phyloP scores from a whole-genome alignment of 2,113 vertebrate genomes.

The Ia io region DNA sequence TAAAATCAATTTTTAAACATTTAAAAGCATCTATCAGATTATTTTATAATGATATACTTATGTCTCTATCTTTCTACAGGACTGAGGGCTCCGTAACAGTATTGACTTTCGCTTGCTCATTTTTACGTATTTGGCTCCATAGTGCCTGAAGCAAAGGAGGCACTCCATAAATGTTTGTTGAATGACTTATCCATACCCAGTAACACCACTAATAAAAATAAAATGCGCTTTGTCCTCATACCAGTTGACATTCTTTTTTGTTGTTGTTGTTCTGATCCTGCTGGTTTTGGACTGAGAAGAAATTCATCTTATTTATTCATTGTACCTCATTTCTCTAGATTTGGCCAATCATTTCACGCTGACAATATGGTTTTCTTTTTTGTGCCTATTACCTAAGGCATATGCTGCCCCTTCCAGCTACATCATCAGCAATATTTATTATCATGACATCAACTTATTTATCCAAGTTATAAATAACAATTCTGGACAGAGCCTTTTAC shows the following conservation, averaged over 20 bases:
- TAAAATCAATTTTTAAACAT: no score
- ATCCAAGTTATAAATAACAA: constrained; percentile 37
- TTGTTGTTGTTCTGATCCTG: background rate
- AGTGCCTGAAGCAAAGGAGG: background rate
- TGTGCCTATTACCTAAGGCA: constrained; percentile 13
- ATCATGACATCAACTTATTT: background rate
- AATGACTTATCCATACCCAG: background rate
- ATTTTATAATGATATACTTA: background rate
- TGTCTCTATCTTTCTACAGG: background rate
- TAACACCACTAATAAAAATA: background rate
- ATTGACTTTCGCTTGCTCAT: background rate
- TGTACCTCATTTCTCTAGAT: background rate
- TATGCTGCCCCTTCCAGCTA: constrained; percentile 18
- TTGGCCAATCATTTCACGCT: background rate
- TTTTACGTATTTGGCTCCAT: background rate
- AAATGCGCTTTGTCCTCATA: background rate
- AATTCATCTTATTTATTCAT: background rate
- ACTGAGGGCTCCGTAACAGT: background rate
- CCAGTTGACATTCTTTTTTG: background rate
- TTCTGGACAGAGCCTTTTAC: background rate
- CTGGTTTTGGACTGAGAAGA: background rate
- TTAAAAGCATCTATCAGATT: background rate
- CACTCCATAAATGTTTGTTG: background rate
- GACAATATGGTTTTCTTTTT: constrained; percentile 12
- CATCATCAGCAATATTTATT: constrained; percentile 31